These are phyloP conservation scores for Lutjanus argentimaculatus DNA, from an alignment of 2,797 vertebrate species.

Conservation along the genomic window DNA sequence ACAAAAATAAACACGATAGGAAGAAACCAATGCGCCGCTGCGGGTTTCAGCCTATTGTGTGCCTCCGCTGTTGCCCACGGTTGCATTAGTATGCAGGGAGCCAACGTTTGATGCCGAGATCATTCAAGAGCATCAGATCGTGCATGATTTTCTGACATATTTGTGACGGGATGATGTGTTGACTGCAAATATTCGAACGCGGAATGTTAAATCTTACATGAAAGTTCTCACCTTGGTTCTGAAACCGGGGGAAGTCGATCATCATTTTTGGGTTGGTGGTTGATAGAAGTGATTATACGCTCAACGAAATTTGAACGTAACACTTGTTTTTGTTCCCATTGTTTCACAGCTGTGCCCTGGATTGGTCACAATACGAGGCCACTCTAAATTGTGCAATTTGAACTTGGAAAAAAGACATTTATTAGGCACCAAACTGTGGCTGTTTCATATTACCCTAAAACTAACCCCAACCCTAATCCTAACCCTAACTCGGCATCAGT, in stretches of 20 bases:
- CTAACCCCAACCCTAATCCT: no score
- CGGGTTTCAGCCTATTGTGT: constrained; percentile 50
- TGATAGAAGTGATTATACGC: neutral
- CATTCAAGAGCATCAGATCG: constrained; percentile 64
- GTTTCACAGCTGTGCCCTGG: no score
- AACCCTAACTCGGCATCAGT: no score
- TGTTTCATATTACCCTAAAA: no score
- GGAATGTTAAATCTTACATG: neutral
- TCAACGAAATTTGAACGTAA: no score
- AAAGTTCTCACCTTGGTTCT: constrained; percentile 1
- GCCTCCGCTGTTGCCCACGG: constrained; percentile 25
- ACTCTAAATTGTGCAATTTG: no score
- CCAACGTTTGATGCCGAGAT: constrained; percentile 41
- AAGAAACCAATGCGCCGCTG: constrained; percentile 30
- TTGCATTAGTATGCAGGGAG: constrained; percentile 65
- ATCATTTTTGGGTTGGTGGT: constrained; percentile 2
- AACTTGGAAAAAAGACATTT: no score
- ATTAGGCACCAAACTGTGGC: no score
- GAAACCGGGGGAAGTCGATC: constrained; percentile 9
- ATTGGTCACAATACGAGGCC: no score
- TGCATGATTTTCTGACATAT: constrained; percentile 39
- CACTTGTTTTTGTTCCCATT: no score
- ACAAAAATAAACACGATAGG: constrained; percentile 73
- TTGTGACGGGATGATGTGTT: constrained; percentile 28
- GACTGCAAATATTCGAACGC: constrained; percentile 47